Base-by-base conservation (phyloP, 2,888 invertebrate species). In the Eristalis tenax region DNA sequence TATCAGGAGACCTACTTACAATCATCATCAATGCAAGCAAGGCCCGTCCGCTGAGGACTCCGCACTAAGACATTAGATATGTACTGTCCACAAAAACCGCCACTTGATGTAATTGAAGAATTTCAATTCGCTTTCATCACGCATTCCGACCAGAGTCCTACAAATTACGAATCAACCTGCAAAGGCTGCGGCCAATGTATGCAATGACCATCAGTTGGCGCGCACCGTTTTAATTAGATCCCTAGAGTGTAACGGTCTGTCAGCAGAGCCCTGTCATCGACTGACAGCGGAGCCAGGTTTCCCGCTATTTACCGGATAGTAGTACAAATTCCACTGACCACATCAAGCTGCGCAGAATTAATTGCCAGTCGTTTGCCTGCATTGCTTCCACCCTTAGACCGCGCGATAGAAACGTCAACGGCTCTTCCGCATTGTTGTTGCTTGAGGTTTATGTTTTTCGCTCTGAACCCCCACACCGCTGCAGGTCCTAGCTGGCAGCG, bases 381-480 rank as follows among this genome's bases (percentile, higher is more conserved):
- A 74, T 59, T 73, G 82, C 57, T 81, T 81, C 71, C 84, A 50
- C 50, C 68, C 26, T 64, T 59, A 56, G 57, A 73, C 63, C 11
- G 32, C 28, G 83, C 28, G 78, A 82, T 82, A 83, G 83, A 86
- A 74, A 86, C 69, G 83, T 86, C 78, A 86, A 75, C 70, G 35
- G 70, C 50, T 79, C 78, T 83, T 86, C 86, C 86, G 86, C 86
- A 79, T 86, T 83, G 78, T 75, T 83, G 73, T 56, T 80, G 64
- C 32, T 56, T 13, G 11, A 38, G 11, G 2, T 38, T 50, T 50
- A 18, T 18, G 18, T 18, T 18, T 4, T 1, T n/a, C 18, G 18
- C 69, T 68, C 57, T 57, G 65, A 18, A 70, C 43, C 28, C 32
- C 57, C 23, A 70, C 57, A 70, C 59, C 68, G 59, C 56, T 15